Evolutionary conservation across 92 coral and sea anemone species (phyloP).

Genomic region (Montipora capitata): DNA sequence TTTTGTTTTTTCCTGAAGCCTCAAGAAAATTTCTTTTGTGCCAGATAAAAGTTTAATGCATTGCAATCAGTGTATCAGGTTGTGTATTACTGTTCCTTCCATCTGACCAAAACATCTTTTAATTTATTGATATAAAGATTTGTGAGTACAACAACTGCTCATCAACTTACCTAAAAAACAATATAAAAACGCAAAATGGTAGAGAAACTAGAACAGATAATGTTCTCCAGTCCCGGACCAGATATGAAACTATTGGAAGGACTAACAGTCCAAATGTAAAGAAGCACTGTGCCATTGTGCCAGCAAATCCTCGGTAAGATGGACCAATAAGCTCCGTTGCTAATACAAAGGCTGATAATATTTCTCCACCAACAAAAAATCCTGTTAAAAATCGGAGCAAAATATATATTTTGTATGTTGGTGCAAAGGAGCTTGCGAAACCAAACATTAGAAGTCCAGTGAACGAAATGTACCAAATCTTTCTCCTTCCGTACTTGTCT

Average conservation of each 20-base stretch:
- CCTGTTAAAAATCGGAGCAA: constrained; percentile 92
- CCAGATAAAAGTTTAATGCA: too few species aligned
- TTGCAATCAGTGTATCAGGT: too few species aligned
- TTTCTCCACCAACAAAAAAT: constrained; percentile 93
- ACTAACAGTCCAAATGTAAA: constrained; percentile 93
- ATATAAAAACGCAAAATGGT: constrained; percentile 92
- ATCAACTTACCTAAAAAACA: constrained; percentile 92
- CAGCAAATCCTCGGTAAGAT: constrained; percentile 96
- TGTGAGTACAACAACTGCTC: not conserved
- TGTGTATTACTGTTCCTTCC: too few species aligned
- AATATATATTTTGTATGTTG: constrained; percentile 78
- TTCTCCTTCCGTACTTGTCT: constrained; percentile 92
- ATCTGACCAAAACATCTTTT: too few species aligned
- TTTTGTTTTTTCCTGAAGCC: too few species aligned
- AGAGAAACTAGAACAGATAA: constrained; percentile 90
- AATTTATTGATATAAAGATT: too few species aligned
- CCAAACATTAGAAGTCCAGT: constrained; percentile 88
- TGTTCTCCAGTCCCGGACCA: constrained; percentile 96
- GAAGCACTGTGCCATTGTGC: constrained; percentile 92
- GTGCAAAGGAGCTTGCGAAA: constrained; percentile 95
- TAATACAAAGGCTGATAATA: constrained; percentile 92
- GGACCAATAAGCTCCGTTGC: constrained; percentile 98
- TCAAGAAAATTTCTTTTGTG: too few species aligned
- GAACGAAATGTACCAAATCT: constrained; percentile 93
- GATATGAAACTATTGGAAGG: constrained; percentile 88